phyloP scores from a whole-genome alignment of 2,113 vertebrate species.

The Aspidoscelis tigris region DNA sequence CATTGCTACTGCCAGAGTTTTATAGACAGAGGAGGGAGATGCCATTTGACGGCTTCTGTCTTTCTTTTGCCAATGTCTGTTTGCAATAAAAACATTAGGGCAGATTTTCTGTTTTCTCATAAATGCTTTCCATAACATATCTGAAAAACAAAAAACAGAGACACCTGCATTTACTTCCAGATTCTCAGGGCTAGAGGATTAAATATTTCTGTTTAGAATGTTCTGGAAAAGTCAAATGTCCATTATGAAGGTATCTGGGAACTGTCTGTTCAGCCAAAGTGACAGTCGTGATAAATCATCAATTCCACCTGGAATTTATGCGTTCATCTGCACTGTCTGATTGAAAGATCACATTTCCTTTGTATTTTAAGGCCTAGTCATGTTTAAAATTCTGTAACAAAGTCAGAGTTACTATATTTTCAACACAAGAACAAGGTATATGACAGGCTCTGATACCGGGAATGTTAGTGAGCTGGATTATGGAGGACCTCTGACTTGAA shows the following conservation, averaged over 20 bases:
- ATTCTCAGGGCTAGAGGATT: constrained; percentile 1
- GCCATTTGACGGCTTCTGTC: neutral
- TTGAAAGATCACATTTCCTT: neutral
- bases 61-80: neutral
- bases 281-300: neutral
- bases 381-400: neutral
- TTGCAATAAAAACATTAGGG: neutral
- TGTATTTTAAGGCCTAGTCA: neutral
- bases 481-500: no score
- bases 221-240: neutral
- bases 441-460: no score
- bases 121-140: neutral
- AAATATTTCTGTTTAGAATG: constrained; percentile 32
- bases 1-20: neutral
- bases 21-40: neutral
- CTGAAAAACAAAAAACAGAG: neutral
- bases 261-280: constrained; percentile 17
- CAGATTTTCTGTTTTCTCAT: constrained; percentile 6
- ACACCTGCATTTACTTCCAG: constrained; percentile 13
- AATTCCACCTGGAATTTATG: constrained; percentile 11
- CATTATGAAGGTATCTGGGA: constrained; percentile 16
- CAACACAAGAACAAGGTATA: no score
- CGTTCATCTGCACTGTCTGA: neutral
- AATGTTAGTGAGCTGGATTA: no score
- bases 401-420: no score